Conservation (phyloP, 2,797 vertebrate genomes). For the Eulemur rubriventer region DNA sequence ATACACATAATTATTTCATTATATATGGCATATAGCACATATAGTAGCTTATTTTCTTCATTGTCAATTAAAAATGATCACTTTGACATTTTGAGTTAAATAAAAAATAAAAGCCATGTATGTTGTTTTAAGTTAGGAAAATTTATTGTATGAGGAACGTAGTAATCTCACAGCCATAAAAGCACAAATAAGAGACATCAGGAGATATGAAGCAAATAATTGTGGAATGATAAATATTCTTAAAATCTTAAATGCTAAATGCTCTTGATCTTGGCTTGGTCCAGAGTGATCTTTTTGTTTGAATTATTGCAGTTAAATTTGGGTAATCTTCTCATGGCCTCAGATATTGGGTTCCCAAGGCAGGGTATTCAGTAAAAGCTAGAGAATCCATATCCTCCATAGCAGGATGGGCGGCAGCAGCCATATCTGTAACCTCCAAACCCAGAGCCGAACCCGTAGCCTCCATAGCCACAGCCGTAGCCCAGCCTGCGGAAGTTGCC, state of each 20-base stretch:
- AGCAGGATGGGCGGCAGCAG: accelerated
- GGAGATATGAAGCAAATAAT: not conserved
- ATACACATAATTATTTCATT: not conserved
- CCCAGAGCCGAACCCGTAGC: not conserved
- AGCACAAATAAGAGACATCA: not conserved
- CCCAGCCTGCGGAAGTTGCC: not conserved
- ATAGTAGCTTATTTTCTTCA: not conserved
- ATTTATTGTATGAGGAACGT: slow-evolving; percentile 20
- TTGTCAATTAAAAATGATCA: not conserved
- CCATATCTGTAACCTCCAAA: not conserved
- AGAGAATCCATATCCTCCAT: not conserved
- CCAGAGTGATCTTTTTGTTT: not conserved
- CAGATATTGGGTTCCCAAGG: not conserved
- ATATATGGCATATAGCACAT: not conserved
- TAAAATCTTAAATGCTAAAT: not conserved
- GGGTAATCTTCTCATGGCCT: not conserved
- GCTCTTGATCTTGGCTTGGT: not conserved
- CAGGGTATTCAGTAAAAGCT: slow-evolving; percentile 21
- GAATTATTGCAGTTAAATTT: not conserved
- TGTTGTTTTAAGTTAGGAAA: not conserved
- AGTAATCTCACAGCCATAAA: not conserved
- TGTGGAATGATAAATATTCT: not conserved
- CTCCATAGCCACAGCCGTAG: not conserved
- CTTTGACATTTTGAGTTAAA: not conserved
- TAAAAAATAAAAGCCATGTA: not conserved